Evolutionary conservation across 2,113 vertebrate species (phyloP).

Genomic region (Ophthalmolycus amberensis): DNA sequence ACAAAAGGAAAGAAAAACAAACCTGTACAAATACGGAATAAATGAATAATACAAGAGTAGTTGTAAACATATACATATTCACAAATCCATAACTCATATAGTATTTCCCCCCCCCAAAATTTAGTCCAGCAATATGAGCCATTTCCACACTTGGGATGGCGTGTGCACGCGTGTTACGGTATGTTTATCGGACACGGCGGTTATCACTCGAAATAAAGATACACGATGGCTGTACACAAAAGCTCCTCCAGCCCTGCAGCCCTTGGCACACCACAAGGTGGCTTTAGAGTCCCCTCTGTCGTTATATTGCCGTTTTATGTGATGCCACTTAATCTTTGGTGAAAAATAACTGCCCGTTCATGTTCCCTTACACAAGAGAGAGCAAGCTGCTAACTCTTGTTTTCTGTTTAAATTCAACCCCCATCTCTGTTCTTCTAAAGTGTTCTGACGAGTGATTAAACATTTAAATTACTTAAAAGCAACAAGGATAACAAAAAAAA

Average conservation of each 20-base stretch:
- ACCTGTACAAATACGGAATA: conserved; percentile 79
- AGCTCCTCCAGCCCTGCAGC: conserved; percentile 41
- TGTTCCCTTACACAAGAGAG: conserved; percentile 36
- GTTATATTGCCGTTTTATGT: conserved; percentile 62
- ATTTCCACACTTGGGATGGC: conserved; percentile 46
- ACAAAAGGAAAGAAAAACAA: conserved; percentile 58
- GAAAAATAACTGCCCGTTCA: conserved; percentile 71
- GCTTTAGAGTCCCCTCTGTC: conserved; percentile 48
- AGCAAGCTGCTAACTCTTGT: conserved; percentile 22
- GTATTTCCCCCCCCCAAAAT: neutral
- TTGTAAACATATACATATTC: conserved; percentile 83
- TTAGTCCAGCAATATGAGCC: conserved; percentile 45
- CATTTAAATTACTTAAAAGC: conserved; percentile 71
- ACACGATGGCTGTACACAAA: conserved; percentile 47
- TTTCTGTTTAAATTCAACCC: conserved; percentile 22
- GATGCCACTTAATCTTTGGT: conserved; percentile 91
- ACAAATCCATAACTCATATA: conserved; percentile 66
- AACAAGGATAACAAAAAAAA: conserved; percentile 15
- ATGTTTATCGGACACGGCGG: conserved; percentile 37
- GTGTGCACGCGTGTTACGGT: conserved; percentile 37
- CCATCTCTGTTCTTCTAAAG: conserved; percentile 24
- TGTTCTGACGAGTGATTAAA: conserved; percentile 41
- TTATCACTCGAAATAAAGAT: conserved; percentile 55
- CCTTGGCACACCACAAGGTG: conserved; percentile 53
- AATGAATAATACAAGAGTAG: conserved; percentile 71